Conservation (phyloP, 1,140 invertebrate genomes). For the Pogonognathellus flavescens region DNA sequence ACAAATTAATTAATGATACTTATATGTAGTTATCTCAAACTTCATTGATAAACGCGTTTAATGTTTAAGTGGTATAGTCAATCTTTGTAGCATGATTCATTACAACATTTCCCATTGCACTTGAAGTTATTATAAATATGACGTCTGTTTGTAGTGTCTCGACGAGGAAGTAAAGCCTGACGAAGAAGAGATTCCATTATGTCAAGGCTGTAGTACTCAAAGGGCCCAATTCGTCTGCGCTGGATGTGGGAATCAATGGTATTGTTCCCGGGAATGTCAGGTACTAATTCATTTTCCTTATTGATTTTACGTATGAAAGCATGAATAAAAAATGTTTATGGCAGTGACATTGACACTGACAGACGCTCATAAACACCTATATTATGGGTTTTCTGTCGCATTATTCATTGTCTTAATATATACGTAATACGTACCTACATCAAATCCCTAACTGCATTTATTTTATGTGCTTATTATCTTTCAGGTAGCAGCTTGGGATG, state of each 20-base stretch:
- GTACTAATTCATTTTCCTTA: constrained; percentile 71
- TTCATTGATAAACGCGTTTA: no score
- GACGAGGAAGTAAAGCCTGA: constrained; percentile 58
- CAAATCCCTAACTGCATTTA: no score
- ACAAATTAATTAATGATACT: no score
- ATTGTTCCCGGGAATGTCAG: constrained; percentile 90
- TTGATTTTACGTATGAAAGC: not conserved
- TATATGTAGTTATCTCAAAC: no score
- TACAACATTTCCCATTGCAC: not conserved
- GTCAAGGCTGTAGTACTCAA: constrained; percentile 84
- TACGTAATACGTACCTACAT: no score
- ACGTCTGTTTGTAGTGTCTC: constrained; percentile 33
- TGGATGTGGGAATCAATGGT: constrained; percentile 90
- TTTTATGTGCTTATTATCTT: not conserved
- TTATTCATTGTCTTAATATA: not conserved
- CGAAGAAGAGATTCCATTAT: constrained; percentile 74
- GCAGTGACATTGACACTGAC: not conserved
- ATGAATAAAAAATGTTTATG: not conserved
- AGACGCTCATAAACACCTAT: not conserved
- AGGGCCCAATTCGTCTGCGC: constrained; percentile 87
- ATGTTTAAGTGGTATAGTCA: no score
- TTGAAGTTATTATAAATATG: not conserved
- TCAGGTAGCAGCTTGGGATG: constrained; percentile 85
- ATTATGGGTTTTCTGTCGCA: not conserved
- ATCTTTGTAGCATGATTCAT: not conserved